phyloP scores from a whole-genome alignment of 2,888 invertebrate species.

The Oxystoma pomonae region DNA sequence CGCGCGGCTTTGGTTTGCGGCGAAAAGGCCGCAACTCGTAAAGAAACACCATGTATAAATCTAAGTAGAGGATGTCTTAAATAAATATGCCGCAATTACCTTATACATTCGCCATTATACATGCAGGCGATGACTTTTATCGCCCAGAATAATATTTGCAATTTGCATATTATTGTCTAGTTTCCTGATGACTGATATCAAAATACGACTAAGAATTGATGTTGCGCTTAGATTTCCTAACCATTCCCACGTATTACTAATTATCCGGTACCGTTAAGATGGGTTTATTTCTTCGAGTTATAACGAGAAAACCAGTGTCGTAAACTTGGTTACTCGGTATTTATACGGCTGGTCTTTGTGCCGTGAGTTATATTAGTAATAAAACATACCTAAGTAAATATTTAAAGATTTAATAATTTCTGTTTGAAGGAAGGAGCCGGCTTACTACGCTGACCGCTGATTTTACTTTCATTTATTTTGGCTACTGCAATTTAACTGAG shows the following conservation, averaged over 20 bases:
- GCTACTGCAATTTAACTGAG: neutral
- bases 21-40: too few relatives aligned
- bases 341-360: neutral
- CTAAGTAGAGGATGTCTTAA: too few relatives aligned
- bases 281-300: conserved; percentile 1
- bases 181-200: neutral
- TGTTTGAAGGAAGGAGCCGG: neutral
- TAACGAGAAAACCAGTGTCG: neutral
- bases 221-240: neutral
- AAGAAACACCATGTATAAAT: too few relatives aligned
- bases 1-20: too few relatives aligned
- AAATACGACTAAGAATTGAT: neutral
- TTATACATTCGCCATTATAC: too few relatives aligned
- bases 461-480: neutral
- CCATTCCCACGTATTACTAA: neutral
- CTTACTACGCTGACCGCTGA: neutral
- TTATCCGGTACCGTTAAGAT: neutral
- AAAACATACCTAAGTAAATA: neutral
- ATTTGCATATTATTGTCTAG: neutral
- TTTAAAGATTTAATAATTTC: neutral
- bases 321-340: neutral
- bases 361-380: neutral
- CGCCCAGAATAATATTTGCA: neutral
- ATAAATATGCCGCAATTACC: too few relatives aligned
- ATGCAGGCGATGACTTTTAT: too few relatives aligned